These are phyloP conservation scores for Caenorhabditis sp. DNA, from an alignment of 2,888 invertebrate species.

Conservation along the genomic window DNA sequence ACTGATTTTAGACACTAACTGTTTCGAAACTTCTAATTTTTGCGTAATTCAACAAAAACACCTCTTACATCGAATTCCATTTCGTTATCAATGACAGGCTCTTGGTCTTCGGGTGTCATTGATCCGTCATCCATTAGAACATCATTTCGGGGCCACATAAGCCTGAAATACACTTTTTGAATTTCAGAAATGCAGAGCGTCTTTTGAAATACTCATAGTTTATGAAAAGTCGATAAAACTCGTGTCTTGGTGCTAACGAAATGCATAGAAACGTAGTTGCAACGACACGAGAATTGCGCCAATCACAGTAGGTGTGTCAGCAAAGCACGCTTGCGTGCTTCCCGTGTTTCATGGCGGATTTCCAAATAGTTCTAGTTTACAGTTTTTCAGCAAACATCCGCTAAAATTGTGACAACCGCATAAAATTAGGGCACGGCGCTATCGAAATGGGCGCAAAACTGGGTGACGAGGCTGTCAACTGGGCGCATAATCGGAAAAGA, in stretches of 20 bases:
- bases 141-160: constrained; percentile 47
- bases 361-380: too few species aligned
- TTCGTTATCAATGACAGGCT: constrained; percentile 16
- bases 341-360: background rate
- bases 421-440: too few species aligned
- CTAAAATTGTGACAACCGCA: too few species aligned
- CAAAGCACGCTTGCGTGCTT: background rate
- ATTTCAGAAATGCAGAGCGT: too few species aligned
- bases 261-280: background rate
- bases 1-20: background rate
- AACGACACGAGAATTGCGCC: constrained; percentile 13
- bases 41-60: too few species aligned
- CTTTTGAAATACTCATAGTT: background rate
- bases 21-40: background rate
- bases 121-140: constrained; percentile 53
- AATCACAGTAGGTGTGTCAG: background rate
- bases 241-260: too few species aligned
- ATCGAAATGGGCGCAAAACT: too few species aligned
- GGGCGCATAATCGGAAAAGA: background rate
- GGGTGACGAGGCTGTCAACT: background rate
- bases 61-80: constrained; percentile 43
- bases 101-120: constrained; percentile 49
- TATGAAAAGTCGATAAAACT: background rate
- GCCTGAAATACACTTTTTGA: constrained; percentile 11
- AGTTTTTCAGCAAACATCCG: too few species aligned